These are phyloP conservation scores for Microcebus ravelobensis DNA, from an alignment of 2,113 vertebrate species.

Conservation along the genomic window DNA sequence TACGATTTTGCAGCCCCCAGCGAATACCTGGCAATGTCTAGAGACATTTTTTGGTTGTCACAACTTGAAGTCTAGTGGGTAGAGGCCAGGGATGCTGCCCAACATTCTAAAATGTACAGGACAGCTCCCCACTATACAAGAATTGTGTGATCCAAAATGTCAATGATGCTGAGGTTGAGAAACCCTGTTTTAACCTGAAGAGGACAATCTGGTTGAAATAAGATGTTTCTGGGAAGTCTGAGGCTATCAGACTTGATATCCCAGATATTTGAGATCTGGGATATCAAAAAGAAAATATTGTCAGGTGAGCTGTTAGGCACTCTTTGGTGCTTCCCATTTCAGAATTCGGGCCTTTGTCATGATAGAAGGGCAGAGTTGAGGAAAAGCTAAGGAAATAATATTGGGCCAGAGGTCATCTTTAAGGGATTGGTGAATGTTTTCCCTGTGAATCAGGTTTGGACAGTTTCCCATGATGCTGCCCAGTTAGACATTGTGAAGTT, in stretches of 20 bases:
- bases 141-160: not conserved
- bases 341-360: not conserved
- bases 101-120: not conserved
- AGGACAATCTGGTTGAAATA: not conserved
- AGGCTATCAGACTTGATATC: not conserved
- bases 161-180: not conserved
- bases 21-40: not conserved
- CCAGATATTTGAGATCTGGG: no score
- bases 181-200: not conserved
- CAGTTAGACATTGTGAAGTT: not conserved
- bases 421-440: not conserved
- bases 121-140: not conserved
- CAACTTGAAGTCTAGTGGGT: not conserved
- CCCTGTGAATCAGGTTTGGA: not conserved
- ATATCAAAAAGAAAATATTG: not conserved
- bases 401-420: not conserved
- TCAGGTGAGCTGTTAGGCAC: not conserved
- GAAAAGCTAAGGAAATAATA: not conserved
- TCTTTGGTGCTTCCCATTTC: not conserved
- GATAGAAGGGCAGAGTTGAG: not conserved
- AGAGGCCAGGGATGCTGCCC: not conserved
- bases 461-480: not conserved
- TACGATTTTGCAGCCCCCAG: no score
- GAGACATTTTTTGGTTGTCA: not conserved
- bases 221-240: not conserved